Conservation (phyloP, 2,797 vertebrate genomes). For the Hydrophis major region DNA sequence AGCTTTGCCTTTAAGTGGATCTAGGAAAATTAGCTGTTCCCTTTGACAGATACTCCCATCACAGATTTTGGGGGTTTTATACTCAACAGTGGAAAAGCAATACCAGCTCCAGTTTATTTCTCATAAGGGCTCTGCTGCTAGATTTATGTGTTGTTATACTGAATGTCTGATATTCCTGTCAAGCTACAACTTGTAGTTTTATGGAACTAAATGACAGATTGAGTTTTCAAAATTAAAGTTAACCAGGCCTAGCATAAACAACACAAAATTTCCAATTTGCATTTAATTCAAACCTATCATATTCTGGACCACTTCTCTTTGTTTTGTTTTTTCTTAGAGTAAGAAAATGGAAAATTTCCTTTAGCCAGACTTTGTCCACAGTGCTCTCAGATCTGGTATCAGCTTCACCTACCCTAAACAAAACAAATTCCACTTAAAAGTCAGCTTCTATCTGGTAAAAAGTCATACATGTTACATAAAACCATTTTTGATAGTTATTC, state of each 20-base stretch:
- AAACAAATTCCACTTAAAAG: not conserved
- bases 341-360: not conserved
- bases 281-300: not conserved
- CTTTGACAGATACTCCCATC: not conserved
- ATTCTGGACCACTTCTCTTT: not conserved
- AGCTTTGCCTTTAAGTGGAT: not conserved
- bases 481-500: not conserved
- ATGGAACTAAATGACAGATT: not conserved
- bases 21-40: not conserved
- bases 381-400: not conserved
- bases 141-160: not conserved
- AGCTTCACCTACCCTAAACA: not conserved
- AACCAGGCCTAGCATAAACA: not conserved
- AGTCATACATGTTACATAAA: no score
- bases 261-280: not conserved
- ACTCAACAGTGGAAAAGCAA: not conserved
- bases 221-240: not conserved
- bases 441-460: not conserved
- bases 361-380: not conserved
- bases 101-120: not conserved
- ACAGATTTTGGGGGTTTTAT: not conserved
- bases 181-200: not conserved
- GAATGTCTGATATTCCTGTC: not conserved
- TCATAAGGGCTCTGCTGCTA: not conserved
- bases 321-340: not conserved